Conservation (phyloP, 2,888 invertebrate genomes). For the Margaritifera margaritifera region DNA sequence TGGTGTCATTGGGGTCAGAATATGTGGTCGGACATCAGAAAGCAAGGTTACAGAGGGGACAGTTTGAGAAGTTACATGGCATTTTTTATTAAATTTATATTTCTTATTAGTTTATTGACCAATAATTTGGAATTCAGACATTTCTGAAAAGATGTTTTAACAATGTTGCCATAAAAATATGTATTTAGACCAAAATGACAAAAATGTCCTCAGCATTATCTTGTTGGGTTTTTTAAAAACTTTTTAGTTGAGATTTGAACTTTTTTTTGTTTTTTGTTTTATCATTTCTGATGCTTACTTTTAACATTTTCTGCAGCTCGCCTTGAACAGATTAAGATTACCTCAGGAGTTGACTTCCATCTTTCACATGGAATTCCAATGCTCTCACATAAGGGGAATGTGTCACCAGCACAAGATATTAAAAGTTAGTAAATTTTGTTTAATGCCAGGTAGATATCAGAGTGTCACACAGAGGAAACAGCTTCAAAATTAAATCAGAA, state of each 20-base stretch:
- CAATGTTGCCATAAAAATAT: neutral
- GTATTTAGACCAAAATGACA: neutral
- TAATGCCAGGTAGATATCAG: no score
- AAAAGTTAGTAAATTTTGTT: constrained; percentile 26
- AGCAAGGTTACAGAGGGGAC: no score
- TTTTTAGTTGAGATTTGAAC: neutral
- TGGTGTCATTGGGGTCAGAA: no score
- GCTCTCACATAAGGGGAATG: constrained; percentile 59
- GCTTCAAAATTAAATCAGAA: neutral
- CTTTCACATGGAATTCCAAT: constrained; percentile 59
- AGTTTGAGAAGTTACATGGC: no score
- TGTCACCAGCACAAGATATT: constrained; percentile 41
- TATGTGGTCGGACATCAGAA: no score
- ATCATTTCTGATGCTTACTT: constrained; percentile 1
- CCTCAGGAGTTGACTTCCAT: constrained; percentile 51
- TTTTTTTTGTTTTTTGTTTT: neutral
- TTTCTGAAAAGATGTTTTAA: no score
- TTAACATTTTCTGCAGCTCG: constrained; percentile 47
- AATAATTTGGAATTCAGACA: no score
- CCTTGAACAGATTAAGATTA: constrained; percentile 57
- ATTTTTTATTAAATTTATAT: no score
- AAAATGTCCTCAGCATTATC: neutral
- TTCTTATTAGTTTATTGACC: no score
- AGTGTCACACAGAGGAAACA: no score
- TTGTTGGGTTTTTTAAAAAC: neutral